Base-by-base conservation (phyloP, 2,888 invertebrate species). In the Chymomyza fuscimana region DNA sequence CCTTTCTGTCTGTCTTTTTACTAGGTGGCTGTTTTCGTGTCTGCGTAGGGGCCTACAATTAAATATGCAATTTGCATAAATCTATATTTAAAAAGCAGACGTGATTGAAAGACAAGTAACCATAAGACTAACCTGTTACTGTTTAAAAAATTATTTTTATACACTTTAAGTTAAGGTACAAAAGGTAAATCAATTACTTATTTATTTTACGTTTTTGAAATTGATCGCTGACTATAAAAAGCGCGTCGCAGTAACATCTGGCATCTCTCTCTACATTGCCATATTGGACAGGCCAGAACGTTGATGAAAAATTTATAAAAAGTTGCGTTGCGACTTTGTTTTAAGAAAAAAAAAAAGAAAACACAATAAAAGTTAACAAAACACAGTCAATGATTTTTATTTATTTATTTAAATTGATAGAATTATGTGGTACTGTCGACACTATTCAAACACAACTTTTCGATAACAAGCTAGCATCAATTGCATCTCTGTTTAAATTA, bases 401-500 rank as follows among this genome's bases (percentile, higher is more conserved):
- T 46, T 46, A 10, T 19, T 1, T 1, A 19, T 9, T 36, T 36
- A 36, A 46, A 46, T 46, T 12, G 12, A 12, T 46, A 15, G 40
- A 46, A 46, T 12, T 12, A 12, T 12, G 5, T 4, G 10, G 6
- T 12, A 46, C 12, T 12, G 3, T 7, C 40, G 40, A 46, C 40
- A 46, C 12, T 12, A 46, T 46, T 46, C 12, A 46, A 46, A 46
- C 12, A 3, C 12, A 46, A 46, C 40, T 12, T 46, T 12, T 46
- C 40, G 40, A 46, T 46, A 46, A 46, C 40, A 46, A 46, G 6
- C 40, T 1, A 12, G 12, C 10, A 46, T 46, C 40, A 46, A 46
- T 16, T 64, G 70, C 84, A 54, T 7, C 54, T 10, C 54, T 54
- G 22, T 81, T 82, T 29, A 86, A 82, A 86, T 86, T 77, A 71